Base-by-base conservation (phyloP, 2,888 invertebrate species). In the Hypomecis atomaria region DNA sequence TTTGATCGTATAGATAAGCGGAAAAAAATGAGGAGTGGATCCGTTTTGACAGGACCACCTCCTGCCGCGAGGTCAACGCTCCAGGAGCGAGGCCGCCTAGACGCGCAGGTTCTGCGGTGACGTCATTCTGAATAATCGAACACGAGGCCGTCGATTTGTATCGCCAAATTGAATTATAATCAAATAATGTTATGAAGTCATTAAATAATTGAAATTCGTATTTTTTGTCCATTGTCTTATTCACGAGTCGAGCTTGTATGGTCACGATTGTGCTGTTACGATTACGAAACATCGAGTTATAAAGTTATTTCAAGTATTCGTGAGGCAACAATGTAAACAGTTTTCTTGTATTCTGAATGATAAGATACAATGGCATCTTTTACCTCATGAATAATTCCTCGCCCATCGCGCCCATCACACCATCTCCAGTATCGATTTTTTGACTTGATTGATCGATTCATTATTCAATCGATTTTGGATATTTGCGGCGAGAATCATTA, bases 1-100 rank as follows among this genome's bases (percentile, higher is more conserved):
- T 69, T 58, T 70, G 83, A 81, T 83, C 76, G 71, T 75, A 68
- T 69, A 81, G 84, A 85, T 84, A 84, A 80, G 78, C 76, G 76
- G 71, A 74, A 81, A 84, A 83, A 84, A 82, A 83, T 82, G 75
- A 78, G 63, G 63, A 61, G 56, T 71, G 60, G 67, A 73, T 77
- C 71, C 52, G 55, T 66, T 66, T 60, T 80, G 79, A 78, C 79
- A 79, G 79, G 79, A 78, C 74, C 77, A 78, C 77, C 79, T 76
- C 78, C 80, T 75, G 76, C 70, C 68, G 79, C 59, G 71, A 71
- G 83, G 81, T 78, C 79, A 75, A 70, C 69, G 81, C 65, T 76
- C 72, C 66, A 70, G 73, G 73, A 74, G 65, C 50, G 59, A 61
- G 65, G 69, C 67, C 67, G 63, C 59, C 68, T 71, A 72, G 67